Evolutionary conservation across 2,797 vertebrate species (phyloP).

Genomic region (Sebastes paucispinis): DNA sequence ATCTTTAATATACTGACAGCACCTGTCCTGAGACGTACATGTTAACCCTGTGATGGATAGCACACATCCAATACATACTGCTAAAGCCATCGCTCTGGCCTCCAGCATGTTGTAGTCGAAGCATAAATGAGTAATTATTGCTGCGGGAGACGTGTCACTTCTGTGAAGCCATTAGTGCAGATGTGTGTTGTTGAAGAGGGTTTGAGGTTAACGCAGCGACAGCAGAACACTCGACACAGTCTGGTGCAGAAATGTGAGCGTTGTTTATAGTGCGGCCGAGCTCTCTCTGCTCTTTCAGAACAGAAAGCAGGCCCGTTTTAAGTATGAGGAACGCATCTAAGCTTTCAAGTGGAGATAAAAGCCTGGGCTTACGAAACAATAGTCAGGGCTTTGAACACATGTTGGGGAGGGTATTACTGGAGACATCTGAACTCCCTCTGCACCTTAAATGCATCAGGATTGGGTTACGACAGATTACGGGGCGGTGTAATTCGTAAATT

Average conservation of each 20-base stretch:
- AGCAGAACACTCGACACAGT: background rate
- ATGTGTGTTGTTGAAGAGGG: slow-evolving; percentile 22
- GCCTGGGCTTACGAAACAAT: slow-evolving; percentile 55
- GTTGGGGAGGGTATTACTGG: slow-evolving; percentile 30
- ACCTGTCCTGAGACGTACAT: slow-evolving; percentile 15
- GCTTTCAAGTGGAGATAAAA: slow-evolving; percentile 60
- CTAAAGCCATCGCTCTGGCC: background rate
- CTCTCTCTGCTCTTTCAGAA: slow-evolving; percentile 9
- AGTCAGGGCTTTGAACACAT: slow-evolving; percentile 50
- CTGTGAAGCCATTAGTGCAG: slow-evolving; percentile 51
- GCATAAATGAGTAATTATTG: slow-evolving; percentile 60
- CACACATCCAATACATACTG: background rate
- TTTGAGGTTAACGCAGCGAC: slow-evolving; percentile 30
- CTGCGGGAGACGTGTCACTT: slow-evolving; percentile 35
- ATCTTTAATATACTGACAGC: background rate
- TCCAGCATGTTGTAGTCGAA: slow-evolving; percentile 10
- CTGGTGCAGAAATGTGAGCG: slow-evolving; percentile 44
- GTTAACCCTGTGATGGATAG: slow-evolving; percentile 12
- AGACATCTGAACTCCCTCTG: slow-evolving; percentile 56
- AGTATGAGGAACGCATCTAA: slow-evolving; percentile 46
- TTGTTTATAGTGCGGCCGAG: slow-evolving; percentile 21
- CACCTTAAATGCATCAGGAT: slow-evolving; percentile 51
- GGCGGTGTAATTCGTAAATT: slow-evolving; percentile 14
- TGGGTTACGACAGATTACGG: slow-evolving; percentile 38
- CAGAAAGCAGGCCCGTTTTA: slow-evolving; percentile 28